phyloP scores from a whole-genome alignment of 2,113 vertebrate species.

The Nibea albiflora region DNA sequence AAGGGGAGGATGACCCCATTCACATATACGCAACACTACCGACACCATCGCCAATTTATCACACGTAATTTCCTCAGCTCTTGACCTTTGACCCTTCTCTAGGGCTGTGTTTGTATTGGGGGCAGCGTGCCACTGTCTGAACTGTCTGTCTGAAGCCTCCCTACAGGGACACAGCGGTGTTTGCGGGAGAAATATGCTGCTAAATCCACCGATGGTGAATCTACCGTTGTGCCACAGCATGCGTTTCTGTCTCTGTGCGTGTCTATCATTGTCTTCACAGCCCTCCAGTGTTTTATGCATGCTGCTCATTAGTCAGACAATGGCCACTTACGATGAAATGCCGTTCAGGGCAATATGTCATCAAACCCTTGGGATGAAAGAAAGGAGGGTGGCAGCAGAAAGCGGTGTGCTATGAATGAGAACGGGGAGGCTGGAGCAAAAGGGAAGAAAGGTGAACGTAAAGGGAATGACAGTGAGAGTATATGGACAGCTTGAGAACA shows the following conservation, averaged over 20 bases:
- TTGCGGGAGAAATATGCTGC: constrained; percentile 50
- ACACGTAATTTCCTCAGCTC: constrained; percentile 70
- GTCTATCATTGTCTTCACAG: constrained; percentile 64
- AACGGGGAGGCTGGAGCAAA: constrained; percentile 15
- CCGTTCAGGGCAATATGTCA: constrained; percentile 68
- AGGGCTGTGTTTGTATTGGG: constrained; percentile 71
- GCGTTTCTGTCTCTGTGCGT: constrained; percentile 40
- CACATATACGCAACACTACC: constrained; percentile 50
- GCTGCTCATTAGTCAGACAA: constrained; percentile 77
- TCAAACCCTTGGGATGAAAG: constrained; percentile 52
- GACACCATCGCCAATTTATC: constrained; percentile 60
- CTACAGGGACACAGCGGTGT: constrained; percentile 32
- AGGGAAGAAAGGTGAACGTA: constrained; percentile 30
- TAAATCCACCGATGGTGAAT: constrained; percentile 49
- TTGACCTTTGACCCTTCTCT: constrained; percentile 64
- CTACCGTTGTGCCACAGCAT: constrained; percentile 27
- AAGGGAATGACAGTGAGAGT: constrained; percentile 14
- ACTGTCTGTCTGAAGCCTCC: constrained; percentile 56
- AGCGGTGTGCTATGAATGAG: constrained; percentile 18
- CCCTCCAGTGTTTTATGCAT: constrained; percentile 66
- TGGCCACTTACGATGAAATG: constrained; percentile 63
- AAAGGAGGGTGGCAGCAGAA: constrained; percentile 37
- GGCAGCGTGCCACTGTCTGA: constrained; percentile 48
- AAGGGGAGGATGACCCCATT: constrained; percentile 51
- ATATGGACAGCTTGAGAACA: constrained; percentile 16